These are phyloP conservation scores for Catocala sponsa DNA, from an alignment of 2,888 invertebrate genomes.

Conservation along the genomic window DNA sequence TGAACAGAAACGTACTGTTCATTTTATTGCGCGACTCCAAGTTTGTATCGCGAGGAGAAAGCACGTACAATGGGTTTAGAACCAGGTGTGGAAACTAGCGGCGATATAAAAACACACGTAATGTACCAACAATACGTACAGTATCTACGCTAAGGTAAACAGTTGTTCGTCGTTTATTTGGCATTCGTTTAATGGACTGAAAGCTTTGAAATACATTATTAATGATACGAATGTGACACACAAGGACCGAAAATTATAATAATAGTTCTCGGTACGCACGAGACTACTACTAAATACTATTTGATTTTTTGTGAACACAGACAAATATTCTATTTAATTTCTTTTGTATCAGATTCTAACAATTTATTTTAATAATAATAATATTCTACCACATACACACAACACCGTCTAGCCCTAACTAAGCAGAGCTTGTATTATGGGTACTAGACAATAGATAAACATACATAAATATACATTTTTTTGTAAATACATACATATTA, in stretches of 20 bases:
- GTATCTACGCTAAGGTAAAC: conserved; percentile 1
- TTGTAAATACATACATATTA: too few species aligned
- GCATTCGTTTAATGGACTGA: conserved; percentile 4
- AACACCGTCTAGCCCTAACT: too few species aligned
- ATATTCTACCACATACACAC: too few species aligned
- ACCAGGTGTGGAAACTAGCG: conserved; percentile 35
- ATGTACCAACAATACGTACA: conserved; percentile 1
- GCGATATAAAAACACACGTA: conserved; percentile 27
- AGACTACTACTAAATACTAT: background rate
- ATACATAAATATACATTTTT: too few species aligned
- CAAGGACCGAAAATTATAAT: background rate
- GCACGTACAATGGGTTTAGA: conserved; percentile 39
- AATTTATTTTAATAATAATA: too few species aligned
- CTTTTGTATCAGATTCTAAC: background rate
- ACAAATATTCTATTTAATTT: background rate
- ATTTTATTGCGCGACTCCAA: conserved; percentile 38
- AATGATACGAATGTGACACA: conserved; percentile 1
- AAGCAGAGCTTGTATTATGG: too few species aligned
- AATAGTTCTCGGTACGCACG: background rate
- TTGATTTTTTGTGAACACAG: background rate
- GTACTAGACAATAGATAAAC: too few species aligned
- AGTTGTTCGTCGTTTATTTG: background rate
- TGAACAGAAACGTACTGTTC: conserved; percentile 33
- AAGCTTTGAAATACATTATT: conserved; percentile 5
- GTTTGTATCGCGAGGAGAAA: conserved; percentile 27